These are phyloP conservation scores for Catotricha subobsoleta DNA, from an alignment of 2,888 invertebrate genomes.

Conservation along the genomic window DNA sequence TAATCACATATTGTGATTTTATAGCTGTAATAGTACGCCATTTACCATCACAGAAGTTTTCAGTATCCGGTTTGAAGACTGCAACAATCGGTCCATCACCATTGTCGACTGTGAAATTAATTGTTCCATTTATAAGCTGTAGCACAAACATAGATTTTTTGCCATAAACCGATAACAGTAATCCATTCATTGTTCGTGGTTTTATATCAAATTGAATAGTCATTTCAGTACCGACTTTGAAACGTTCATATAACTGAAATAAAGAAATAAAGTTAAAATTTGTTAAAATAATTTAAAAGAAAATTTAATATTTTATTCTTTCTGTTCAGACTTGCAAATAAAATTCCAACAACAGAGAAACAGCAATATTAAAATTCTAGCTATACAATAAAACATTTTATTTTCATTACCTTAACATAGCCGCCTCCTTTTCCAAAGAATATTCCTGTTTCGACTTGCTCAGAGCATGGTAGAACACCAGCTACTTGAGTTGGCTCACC, in stretches of 20 bases:
- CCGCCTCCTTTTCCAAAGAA: constrained; percentile 71
- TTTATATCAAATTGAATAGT: constrained; percentile 71
- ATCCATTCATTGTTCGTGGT: constrained; percentile 66
- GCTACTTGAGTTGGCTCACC: constrained; percentile 38
- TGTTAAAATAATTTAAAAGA: not conserved
- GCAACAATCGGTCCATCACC: constrained; percentile 65
- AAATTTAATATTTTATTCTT: too few relatives aligned
- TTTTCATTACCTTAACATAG: constrained; percentile 48
- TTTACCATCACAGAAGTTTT: constrained; percentile 77
- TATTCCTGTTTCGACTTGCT: constrained; percentile 58
- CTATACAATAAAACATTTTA: too few relatives aligned
- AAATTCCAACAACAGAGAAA: not conserved
- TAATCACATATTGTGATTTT: constrained; percentile 80
- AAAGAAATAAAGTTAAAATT: constrained; percentile 7
- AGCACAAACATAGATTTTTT: constrained; percentile 66
- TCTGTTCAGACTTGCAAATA: not conserved
- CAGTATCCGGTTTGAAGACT: constrained; percentile 44
- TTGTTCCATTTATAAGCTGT: constrained; percentile 71
- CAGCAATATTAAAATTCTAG: not conserved
- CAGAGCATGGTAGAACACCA: constrained; percentile 61
- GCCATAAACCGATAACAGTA: constrained; percentile 73
- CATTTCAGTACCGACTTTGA: constrained; percentile 59
- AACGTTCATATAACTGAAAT: constrained; percentile 38
- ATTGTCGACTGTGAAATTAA: constrained; percentile 65
- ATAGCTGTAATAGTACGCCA: constrained; percentile 78